Percentiles rank a stretch among this genome's conserved stretches.
These are phyloP conservation scores for Polyommatus iphigenia DNA, from an alignment of 2,888 invertebrate species.

Conservation along the genomic window DNA sequence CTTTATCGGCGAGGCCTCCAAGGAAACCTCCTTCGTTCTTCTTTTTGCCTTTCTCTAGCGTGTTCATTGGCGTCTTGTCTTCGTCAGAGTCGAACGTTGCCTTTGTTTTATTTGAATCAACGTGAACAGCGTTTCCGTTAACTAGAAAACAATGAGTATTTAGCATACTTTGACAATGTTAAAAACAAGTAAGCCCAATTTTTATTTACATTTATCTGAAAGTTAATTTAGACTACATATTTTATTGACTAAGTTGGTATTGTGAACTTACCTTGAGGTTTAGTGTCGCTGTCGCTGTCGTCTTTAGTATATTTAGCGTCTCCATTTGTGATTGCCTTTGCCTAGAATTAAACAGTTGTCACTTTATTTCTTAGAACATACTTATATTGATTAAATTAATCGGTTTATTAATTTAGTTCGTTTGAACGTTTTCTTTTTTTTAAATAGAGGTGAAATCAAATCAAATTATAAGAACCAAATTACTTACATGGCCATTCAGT, in stretches of 20 bases:
- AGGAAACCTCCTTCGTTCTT: conserved; percentile 70
- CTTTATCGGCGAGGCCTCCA: conserved; percentile 68
- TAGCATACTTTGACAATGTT: neutral
- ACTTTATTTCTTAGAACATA: neutral
- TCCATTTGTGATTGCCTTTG: conserved; percentile 68
- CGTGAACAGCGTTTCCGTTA: conserved; percentile 70
- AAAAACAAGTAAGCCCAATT: neutral
- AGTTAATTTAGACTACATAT: neutral
- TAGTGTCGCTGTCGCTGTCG: conserved; percentile 53
- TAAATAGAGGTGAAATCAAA: no score
- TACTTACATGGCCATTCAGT: conserved; percentile 67
- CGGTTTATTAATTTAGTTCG: no score
- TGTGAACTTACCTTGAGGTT: conserved; percentile 61
- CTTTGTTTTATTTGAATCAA: conserved; percentile 76
- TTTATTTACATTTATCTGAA: neutral
- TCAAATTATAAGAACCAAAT: neutral
- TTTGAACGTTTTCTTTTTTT: no score
- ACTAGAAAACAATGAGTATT: conserved; percentile 50
- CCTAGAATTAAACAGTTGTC: conserved; percentile 49
- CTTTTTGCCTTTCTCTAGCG: conserved; percentile 74
- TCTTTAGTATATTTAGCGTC: conserved; percentile 64
- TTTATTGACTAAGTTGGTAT: conserved; percentile 13
- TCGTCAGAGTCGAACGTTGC: conserved; percentile 79
- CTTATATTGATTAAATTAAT: no score
- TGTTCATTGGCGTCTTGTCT: conserved; percentile 77